These are phyloP conservation scores for Drosophila borborema DNA, from an alignment of 2,888 invertebrate species.

Conservation along the genomic window DNA sequence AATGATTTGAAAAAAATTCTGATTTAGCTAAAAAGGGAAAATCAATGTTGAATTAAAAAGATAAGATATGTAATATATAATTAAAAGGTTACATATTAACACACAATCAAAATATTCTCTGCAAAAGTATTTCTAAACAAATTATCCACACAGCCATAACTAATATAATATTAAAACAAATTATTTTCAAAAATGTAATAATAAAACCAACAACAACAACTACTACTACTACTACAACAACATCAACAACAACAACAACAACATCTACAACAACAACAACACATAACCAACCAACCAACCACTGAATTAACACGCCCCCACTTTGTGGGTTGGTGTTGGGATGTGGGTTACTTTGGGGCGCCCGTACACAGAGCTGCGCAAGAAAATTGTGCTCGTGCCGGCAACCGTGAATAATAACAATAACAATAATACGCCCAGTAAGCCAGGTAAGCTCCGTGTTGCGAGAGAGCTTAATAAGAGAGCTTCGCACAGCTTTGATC, in stretches of 20 bases:
- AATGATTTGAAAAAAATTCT: no score
- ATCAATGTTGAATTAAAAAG: no score
- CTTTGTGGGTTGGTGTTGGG: constrained; percentile 11
- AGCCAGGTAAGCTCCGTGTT: constrained; percentile 83
- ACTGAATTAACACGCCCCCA: constrained; percentile 32
- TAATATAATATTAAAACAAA: constrained; percentile 62
- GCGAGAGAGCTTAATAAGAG: constrained; percentile 45
- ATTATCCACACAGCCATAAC: constrained; percentile 39
- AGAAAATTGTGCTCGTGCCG: constrained; percentile 84
- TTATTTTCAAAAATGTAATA: constrained; percentile 60
- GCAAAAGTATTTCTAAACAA: background rate
- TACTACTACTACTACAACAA: constrained; percentile 38
- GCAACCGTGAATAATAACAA: constrained; percentile 74
- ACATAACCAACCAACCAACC: constrained; percentile 35
- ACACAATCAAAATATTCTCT: background rate
- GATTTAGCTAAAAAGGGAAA: no score
- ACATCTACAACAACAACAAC: constrained; percentile 7
- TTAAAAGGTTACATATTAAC: background rate
- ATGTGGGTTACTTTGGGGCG: constrained; percentile 16
- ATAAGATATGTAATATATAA: no score
- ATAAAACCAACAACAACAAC: constrained; percentile 52
- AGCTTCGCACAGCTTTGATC: constrained; percentile 59
- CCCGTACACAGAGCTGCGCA: constrained; percentile 77
- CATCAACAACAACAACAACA: constrained; percentile 35
- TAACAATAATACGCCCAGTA: constrained; percentile 78